Evolutionary conservation across 2,888 invertebrate species (phyloP), one percentile per base, ranked within the genome.

Genomic region (Lomographa bimaculata): DNA sequence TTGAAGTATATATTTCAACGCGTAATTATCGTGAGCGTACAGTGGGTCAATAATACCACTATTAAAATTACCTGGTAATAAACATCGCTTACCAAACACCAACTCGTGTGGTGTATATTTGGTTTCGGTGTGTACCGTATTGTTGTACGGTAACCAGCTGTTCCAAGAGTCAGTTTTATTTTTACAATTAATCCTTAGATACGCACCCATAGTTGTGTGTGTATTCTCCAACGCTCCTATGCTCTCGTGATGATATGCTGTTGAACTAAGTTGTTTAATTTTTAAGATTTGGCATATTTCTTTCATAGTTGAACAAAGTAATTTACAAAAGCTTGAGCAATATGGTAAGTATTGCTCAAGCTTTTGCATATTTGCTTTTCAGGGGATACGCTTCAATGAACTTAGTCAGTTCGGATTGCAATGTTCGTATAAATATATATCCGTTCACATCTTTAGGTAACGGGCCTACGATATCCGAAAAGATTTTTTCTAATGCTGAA

Each of bases 121-220:
- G 1, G 20, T 30, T 30, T 20, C 29, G 1, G 12, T 6, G 5
- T 30, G 29, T 7, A 30, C 29, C 0, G 29, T 20, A 2, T 18
- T 30, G 9, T 30, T 30, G 7, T 30, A 30, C 6, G 29, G 29
- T 20, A 30, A 7, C 29, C 29, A 30, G 2, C 5, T 7, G 3
- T 20, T 30, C 29, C 29, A 30, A 7, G 7, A n/a, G n/a, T n/a
- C n/a, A n/a, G n/a, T 21, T 2, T 9, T 8, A 8, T 21, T 21
- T 8, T 21, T 9, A 3, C 21, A 21, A 7, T 21, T 6, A 8
- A 9, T 21, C 4, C 21, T 7, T 5, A 21, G 9, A 21, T 8
- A 21, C 9, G 21, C 21, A 9, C 21, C 21, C 9, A 21, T 7
- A 1, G 21, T 8, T 21, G 7, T 9, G 9, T 21, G 21, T 7